Percentiles rank a stretch among this genome's conserved stretches.
Evolutionary conservation across 2,888 invertebrate species (phyloP).

Genomic region (Calliopum simillimum): DNA sequence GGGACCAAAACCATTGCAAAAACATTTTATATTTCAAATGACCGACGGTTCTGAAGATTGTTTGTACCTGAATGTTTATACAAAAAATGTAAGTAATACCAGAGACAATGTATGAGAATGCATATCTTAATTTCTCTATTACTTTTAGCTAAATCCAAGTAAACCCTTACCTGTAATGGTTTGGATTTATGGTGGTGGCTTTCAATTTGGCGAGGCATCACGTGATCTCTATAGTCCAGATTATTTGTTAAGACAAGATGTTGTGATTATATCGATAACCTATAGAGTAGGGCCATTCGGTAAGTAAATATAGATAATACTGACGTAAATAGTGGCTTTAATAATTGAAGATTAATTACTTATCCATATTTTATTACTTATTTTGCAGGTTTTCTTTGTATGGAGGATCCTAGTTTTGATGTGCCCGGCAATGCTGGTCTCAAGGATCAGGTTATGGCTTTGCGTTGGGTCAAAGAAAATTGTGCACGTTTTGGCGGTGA

Average conservation of each 20-base stretch:
- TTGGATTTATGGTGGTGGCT: conserved; percentile 71
- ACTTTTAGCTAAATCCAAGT: conserved; percentile 56
- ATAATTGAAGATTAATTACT: background rate
- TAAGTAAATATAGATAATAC: conserved; percentile 40
- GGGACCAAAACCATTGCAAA: conserved; percentile 64
- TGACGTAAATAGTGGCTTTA: background rate
- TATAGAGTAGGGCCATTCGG: conserved; percentile 69
- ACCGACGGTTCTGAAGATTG: conserved; percentile 71
- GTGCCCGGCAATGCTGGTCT: conserved; percentile 71
- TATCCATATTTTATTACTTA: background rate
- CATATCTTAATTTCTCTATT: background rate
- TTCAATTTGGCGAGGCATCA: conserved; percentile 67
- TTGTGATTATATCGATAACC: conserved; percentile 69
- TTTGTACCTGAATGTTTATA: conserved; percentile 69
- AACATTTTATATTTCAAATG: conserved; percentile 64
- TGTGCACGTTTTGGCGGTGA: conserved; percentile 70
- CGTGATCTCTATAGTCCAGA: conserved; percentile 68
- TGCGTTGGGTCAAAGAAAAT: conserved; percentile 70
- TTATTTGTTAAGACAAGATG: conserved; percentile 67
- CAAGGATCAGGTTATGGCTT: conserved; percentile 69
- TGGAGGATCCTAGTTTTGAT: conserved; percentile 68
- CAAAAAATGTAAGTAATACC: conserved; percentile 63
- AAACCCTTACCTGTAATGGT: conserved; percentile 68
- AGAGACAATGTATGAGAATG: background rate
- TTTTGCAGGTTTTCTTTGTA: conserved; percentile 67